These are phyloP conservation scores for Hyla sarda DNA, from an alignment of 2,113 vertebrate genomes.

Conservation along the genomic window DNA sequence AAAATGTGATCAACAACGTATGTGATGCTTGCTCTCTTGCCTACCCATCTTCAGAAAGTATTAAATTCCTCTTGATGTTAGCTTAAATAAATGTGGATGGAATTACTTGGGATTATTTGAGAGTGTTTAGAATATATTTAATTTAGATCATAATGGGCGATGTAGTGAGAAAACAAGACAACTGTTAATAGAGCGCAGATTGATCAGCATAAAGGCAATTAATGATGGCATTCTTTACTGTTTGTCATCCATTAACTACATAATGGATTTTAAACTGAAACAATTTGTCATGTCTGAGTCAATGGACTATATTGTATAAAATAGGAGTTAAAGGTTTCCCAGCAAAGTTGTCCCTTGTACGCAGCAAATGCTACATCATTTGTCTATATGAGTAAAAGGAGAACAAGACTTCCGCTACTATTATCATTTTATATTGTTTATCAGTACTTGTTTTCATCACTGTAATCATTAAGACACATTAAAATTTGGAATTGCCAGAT, in stretches of 20 bases:
- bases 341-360: neutral
- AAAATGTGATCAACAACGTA: neutral
- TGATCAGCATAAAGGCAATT: conserved; percentile 1
- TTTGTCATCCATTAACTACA: neutral
- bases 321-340: neutral
- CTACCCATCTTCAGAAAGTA: no score
- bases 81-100: neutral
- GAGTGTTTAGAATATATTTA: neutral
- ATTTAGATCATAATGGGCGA: neutral
- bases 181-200: neutral
- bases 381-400: neutral
- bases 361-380: neutral
- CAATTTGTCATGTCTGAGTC: neutral
- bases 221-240: neutral
- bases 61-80: neutral
- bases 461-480: no score
- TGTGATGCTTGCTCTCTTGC: neutral
- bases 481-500: no score
- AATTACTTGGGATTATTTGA: neutral
- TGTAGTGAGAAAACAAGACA: neutral
- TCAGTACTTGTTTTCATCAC: no score
- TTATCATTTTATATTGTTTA: no score
- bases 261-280: conserved; percentile 3
- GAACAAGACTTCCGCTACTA: no score
- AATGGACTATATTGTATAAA: neutral